phyloP scores from a whole-genome alignment of 2,113 vertebrate genomes.

The Protobothrops flavoviridis region DNA sequence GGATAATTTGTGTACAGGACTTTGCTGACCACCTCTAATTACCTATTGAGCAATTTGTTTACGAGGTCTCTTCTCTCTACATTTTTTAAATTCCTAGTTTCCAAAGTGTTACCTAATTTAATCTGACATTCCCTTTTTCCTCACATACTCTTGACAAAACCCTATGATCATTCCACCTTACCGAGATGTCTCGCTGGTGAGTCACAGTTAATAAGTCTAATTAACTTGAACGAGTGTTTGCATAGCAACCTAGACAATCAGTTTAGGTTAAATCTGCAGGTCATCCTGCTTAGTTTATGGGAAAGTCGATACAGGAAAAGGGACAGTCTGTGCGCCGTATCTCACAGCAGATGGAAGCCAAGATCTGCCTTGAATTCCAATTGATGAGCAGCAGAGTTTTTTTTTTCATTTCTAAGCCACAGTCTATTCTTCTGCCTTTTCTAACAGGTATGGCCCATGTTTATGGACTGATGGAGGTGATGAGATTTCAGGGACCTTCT shows the following conservation, averaged over 20 bases:
- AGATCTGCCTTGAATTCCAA: not conserved
- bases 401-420: not conserved
- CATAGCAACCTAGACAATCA: conserved; percentile 48
- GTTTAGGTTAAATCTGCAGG: conserved; percentile 42
- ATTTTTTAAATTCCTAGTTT: conserved; percentile 24
- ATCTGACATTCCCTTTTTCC: not conserved
- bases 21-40: conserved; percentile 8
- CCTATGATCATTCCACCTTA: conserved; percentile 34
- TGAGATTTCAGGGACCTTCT: not conserved
- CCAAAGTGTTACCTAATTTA: not conserved
- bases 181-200: conserved; percentile 39
- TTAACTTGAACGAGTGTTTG: conserved; percentile 52
- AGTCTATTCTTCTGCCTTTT: not conserved
- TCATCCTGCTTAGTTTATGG: conserved; percentile 36
- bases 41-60: not conserved
- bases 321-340: conserved; percentile 14
- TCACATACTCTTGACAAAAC: not conserved
- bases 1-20: conserved; percentile 24
- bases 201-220: conserved; percentile 44
- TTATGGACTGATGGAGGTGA: not conserved
- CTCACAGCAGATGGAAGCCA: not conserved
- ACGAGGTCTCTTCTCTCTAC: conserved; percentile 11
- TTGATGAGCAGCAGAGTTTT: not conserved
- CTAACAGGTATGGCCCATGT: not conserved
- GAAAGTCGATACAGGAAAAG: conserved; percentile 48